Evolutionary conservation across 2,113 vertebrate genomes (phyloP), one percentile per base, ranked within the genome.

Genomic region (Ifrita kowaldi): DNA sequence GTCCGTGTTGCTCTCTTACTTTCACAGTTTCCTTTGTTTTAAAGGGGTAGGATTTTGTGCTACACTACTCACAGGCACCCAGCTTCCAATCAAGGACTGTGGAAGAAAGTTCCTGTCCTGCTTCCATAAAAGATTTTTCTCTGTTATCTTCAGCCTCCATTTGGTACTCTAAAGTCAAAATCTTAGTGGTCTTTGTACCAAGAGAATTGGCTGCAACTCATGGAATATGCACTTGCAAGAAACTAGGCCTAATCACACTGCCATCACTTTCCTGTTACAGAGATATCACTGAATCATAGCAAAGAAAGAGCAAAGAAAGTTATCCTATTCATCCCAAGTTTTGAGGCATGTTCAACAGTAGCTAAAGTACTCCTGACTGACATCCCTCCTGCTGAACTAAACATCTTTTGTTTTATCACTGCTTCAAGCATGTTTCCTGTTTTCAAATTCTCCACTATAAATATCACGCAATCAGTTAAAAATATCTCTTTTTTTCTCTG

Each of bases 51-150:
- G 28, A 65, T 57, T 85, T 78, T 74, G 16, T 27, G 32, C 44
- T 35, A 35, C 0, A 0, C 24, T 35, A 60, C 16, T 56, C 37
- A 60, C 20, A 87, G 28, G 14, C 21, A 49, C 41, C 27, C 33
- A 65, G 5, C 16, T 81, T 81, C 39, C 41, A 70, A 50, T 30
- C 69, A 65, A 24, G 33, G 32, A 62, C 41, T 47, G 4, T 13
- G 23, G 17, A 16, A 89, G 15, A 68, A 75, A 60, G 24, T 30
- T 92, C 32, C 27, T 69, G 23, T 27, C 30, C 68, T 64, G 50
- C 35, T 90, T 77, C 21, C 39, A 81, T 9, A 33, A 10, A 46
- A 37, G 32, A 60, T 26, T 68, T 73, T 67, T 32, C 56, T 46
- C 27, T 79, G 17, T 76, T 71, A 80, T 28, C 23, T 84, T 74